Percentiles rank a stretch among this genome's conserved stretches.
Conservation (phyloP, 2,888 invertebrate genomes). For the Drosophila limbata region DNA sequence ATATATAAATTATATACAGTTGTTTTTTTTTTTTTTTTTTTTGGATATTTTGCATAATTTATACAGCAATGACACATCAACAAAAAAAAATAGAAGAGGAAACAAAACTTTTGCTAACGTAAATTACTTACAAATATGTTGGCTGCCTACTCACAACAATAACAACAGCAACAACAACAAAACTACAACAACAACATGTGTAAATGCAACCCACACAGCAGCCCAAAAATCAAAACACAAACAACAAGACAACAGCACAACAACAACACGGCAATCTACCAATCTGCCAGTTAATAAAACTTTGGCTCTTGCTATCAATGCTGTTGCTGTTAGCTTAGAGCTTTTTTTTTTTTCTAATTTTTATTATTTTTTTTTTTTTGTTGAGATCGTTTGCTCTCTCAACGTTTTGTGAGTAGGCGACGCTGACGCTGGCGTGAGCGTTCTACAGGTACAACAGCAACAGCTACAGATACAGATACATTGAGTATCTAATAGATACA, state of each 20-base stretch:
- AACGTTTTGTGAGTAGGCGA: constrained; percentile 48
- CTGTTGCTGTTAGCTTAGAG: constrained; percentile 15
- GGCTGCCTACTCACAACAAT: constrained; percentile 43
- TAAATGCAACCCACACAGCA: constrained; percentile 56
- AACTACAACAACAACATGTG: constrained; percentile 18
- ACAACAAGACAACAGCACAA: constrained; percentile 16
- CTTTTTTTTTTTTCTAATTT: constrained; percentile 8
- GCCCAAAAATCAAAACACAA: constrained; percentile 21
- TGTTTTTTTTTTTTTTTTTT: neutral
- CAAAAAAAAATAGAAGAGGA: constrained; percentile 3
- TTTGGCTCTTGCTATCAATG: constrained; percentile 46
- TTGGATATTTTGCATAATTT: constrained; percentile 31
- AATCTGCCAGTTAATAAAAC: constrained; percentile 47
- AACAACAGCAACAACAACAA: constrained; percentile 15
- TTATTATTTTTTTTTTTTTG: neutral
- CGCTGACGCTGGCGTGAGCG: constrained; percentile 31
- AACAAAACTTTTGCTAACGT: constrained; percentile 34
- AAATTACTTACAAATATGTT: constrained; percentile 44
- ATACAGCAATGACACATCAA: constrained; percentile 41
- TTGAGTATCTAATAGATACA: constrained; percentile 48
- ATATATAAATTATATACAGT: constrained; percentile 32
- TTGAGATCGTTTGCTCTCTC: constrained; percentile 19
- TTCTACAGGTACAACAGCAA: constrained; percentile 24
- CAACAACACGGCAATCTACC: constrained; percentile 15
- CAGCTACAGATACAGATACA: constrained; percentile 55